Base-by-base conservation (phyloP, 2,797 vertebrate genomes). In the Lutjanus campechanus region DNA sequence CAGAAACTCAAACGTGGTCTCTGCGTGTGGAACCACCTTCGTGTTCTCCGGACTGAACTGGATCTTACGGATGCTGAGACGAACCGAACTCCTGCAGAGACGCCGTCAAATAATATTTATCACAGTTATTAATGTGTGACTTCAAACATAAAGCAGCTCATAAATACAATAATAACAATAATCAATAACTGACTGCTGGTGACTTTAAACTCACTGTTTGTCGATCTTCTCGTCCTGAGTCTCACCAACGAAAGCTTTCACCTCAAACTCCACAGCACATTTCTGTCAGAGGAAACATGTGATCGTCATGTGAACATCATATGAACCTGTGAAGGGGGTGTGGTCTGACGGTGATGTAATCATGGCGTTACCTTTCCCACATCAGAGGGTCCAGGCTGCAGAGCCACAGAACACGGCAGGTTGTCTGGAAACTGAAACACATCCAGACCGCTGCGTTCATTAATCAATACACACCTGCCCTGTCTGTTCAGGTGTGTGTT, bases 191-290 rank as follows among this genome's bases (percentile, higher is more conserved):
- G 29, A 2, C 49, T 19, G 49, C 19, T 50, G 49, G 49, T 5
- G 29, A 47, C 46, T 54, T n/a, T 55, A 20, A 29, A 29, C 55
- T 95, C 91, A 98, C 98, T 95, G 96, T 88, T 96, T 98, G 56
- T 95, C 93, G 25, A 96, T 74, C 85, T 93, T 96, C 68, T 97
- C 96, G 22, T 97, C 96, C 60, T 96, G 91, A 1, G 82, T 91
- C 0, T 96, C 96, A 6, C 95, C 92, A 79, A 95, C 95, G 47
- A 97, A 99, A 0, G 95, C 97, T 87, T 97, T 97, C 82, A 99
- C 95, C 79, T 98, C 97, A 43, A 98, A 99, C 88, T 98, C 97
- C 5, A 98, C 97, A 0, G 96, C 96, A 69, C 98, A 99, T 86
- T 87, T 95, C 97, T 99, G 92, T 22, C 49, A 56, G 36, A n/a